These are phyloP conservation scores for Parauchenoglanis ngamensis DNA, from an alignment of 2,797 vertebrate genomes.

Conservation along the genomic window DNA sequence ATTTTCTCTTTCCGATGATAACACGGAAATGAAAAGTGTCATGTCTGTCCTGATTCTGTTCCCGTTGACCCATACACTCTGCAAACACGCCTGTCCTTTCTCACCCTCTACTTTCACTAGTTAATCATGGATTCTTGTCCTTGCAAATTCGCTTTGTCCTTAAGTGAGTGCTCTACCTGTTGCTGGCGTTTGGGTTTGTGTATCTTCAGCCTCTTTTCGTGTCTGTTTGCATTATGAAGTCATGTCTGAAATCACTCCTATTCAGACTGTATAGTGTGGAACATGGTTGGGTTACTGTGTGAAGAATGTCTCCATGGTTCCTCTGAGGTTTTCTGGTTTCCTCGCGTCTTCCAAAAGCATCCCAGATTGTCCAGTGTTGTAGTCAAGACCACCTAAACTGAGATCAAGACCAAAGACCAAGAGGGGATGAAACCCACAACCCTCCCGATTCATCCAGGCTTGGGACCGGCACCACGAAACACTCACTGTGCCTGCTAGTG, in stretches of 20 bases:
- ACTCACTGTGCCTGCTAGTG: too few species aligned
- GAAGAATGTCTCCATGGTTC: not conserved
- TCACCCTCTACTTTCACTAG: not conserved
- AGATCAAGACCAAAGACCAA: too few species aligned
- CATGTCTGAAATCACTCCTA: too few species aligned
- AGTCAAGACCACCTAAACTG: too few species aligned
- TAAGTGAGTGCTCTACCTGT: too few species aligned
- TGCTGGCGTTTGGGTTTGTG: not conserved
- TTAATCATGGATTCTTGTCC: not conserved
- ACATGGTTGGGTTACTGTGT: not conserved
- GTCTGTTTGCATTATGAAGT: not conserved
- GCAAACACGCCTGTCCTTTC: not conserved
- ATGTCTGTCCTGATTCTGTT: not conserved
- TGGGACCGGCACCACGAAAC: too few species aligned
- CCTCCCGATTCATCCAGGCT: too few species aligned
- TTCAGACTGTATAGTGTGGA: too few species aligned
- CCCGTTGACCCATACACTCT: not conserved
- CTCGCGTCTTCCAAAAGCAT: not conserved
- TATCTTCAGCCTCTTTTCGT: not conserved
- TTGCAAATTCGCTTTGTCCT: too few species aligned
- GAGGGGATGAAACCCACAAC: too few species aligned
- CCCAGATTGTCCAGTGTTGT: not conserved
- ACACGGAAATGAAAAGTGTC: constrained; percentile 41
- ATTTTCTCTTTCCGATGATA: constrained; percentile 23
- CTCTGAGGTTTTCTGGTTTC: not conserved